Conservation (phyloP, 2,797 vertebrate species). For the Megaceryle alcyon region DNA sequence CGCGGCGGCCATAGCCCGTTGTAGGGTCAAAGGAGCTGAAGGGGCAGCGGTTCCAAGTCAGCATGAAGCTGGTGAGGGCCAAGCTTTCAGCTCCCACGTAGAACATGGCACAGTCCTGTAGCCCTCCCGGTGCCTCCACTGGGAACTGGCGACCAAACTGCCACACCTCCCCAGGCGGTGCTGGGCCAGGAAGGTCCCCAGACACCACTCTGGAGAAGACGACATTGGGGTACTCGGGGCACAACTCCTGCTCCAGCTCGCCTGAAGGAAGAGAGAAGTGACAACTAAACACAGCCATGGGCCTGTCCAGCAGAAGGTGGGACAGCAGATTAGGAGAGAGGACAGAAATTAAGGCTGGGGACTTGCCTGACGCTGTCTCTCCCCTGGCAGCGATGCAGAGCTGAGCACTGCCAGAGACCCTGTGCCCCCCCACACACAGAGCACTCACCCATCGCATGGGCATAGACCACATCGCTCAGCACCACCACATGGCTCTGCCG, state of each 20-base stretch:
- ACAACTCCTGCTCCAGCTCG: slow-evolving; percentile 68
- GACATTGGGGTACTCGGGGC: slow-evolving; percentile 61
- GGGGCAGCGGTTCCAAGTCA: slow-evolving; percentile 87
- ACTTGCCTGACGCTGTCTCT: neutral
- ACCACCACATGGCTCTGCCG: slow-evolving; percentile 79
- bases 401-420: neutral
- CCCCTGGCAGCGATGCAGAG: neutral
- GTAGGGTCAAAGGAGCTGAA: slow-evolving; percentile 88
- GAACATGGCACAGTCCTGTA: slow-evolving; percentile 81
- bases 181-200: neutral
- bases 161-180: slow-evolving; percentile 4
- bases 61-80: slow-evolving; percentile 88
- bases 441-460: slow-evolving; percentile 76
- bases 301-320: neutral
- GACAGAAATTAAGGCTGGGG: neutral
- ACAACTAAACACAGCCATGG: neutral
- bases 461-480: slow-evolving; percentile 89
- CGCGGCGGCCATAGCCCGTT: slow-evolving; percentile 75
- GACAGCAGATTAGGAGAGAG: neutral
- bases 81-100: slow-evolving; percentile 85
- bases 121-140: slow-evolving; percentile 34
- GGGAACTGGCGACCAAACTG: slow-evolving; percentile 76
- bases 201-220: slow-evolving; percentile 73
- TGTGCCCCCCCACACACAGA: neutral
- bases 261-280: slow-evolving; percentile 46